Conservation (phyloP, 2,797 vertebrate species). For the Sebastiscus tertius region DNA sequence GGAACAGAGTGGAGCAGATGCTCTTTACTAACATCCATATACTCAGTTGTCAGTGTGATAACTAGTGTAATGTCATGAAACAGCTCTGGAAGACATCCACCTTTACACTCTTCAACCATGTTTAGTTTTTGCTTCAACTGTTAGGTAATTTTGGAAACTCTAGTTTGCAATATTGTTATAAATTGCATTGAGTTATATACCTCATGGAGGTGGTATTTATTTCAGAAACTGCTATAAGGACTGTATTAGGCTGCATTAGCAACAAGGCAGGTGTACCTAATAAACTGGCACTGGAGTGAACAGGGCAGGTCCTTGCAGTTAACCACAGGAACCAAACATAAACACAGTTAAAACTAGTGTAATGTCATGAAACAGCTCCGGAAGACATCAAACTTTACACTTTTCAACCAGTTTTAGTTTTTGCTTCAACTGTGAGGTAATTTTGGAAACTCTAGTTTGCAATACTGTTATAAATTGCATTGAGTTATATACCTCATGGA, state of each 20-base stretch:
- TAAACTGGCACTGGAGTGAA: too few relatives aligned
- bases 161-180: too few relatives aligned
- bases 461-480: too few relatives aligned
- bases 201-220: too few relatives aligned
- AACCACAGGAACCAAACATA: not conserved
- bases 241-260: not conserved
- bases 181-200: too few relatives aligned
- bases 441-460: too few relatives aligned
- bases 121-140: too few relatives aligned
- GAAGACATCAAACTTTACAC: not conserved
- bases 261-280: not conserved
- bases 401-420: too few relatives aligned
- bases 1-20: not conserved
- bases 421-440: too few relatives aligned
- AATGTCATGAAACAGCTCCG: not conserved
- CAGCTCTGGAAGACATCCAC: not conserved
- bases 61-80: not conserved
- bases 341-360: too few relatives aligned
- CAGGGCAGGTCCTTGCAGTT: not conserved
- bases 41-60: not conserved
- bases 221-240: not conserved
- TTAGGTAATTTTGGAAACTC: too few relatives aligned
- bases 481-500: too few relatives aligned
- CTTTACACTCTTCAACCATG: not conserved
- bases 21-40: not conserved